These are phyloP conservation scores for Mustelus asterias DNA, from an alignment of 2,113 vertebrate genomes.

Conservation along the genomic window DNA sequence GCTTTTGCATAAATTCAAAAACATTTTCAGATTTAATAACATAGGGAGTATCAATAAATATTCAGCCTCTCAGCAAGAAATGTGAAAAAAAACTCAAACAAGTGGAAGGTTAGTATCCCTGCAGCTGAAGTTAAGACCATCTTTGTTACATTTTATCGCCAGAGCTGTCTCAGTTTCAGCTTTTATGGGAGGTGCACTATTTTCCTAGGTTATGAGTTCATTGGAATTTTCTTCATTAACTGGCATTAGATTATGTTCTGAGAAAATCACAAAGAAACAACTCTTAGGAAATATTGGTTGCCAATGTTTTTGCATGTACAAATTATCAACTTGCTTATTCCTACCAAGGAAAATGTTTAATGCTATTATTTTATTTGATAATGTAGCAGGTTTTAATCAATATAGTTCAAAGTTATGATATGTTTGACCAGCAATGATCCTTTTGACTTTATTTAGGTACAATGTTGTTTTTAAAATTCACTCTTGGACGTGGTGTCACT, in stretches of 20 bases:
- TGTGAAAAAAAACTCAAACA: neutral
- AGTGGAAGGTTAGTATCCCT: neutral
- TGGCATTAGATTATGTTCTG: neutral
- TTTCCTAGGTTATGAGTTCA: neutral
- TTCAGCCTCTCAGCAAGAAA: neutral
- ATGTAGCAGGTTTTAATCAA: too few species aligned
- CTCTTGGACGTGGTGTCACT: too few species aligned
- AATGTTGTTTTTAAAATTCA: neutral
- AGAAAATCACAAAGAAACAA: neutral
- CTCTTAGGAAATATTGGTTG: neutral
- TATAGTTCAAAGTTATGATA: too few species aligned
- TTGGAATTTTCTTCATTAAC: neutral
- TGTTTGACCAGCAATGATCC: too few species aligned
- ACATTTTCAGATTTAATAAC: neutral
- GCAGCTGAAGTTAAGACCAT: neutral
- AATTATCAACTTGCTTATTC: neutral
- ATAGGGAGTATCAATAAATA: neutral
- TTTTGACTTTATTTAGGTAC: neutral
- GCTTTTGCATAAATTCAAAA: neutral
- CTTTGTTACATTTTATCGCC: too few species aligned
- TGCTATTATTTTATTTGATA: too few species aligned
- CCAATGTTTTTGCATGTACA: neutral
- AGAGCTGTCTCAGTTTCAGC: neutral
- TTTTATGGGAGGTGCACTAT: neutral
- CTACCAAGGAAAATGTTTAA: too few species aligned